These are phyloP conservation scores for Melanocharis versteri DNA, from an alignment of 2,113 vertebrate genomes.

Conservation along the genomic window DNA sequence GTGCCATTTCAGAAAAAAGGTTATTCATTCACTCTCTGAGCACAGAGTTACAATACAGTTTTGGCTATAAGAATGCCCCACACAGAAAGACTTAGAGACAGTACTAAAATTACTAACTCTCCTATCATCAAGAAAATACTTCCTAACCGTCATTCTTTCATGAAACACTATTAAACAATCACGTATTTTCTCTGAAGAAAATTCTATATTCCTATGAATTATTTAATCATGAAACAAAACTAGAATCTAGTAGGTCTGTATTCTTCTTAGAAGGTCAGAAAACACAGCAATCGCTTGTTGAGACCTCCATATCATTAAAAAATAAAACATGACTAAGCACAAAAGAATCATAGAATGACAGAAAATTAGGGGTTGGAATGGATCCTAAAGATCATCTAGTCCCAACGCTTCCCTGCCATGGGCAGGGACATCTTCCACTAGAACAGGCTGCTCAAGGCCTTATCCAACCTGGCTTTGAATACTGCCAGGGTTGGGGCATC, in stretches of 20 bases:
- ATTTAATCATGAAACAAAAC: not conserved
- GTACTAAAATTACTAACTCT: not conserved
- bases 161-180: not conserved
- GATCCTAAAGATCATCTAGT: not conserved
- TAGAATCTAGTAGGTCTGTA: not conserved
- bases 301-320: not conserved
- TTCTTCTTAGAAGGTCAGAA: not conserved
- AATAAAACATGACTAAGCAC: not conserved
- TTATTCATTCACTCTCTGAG: not conserved
- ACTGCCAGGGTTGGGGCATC: not conserved
- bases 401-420: rapidly evolving
- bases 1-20: not conserved
- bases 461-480: not conserved
- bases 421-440: not conserved
- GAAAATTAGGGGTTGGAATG: not conserved
- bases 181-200: not conserved
- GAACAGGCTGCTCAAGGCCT: not conserved
- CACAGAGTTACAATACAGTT: not conserved
- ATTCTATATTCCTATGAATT: not conserved
- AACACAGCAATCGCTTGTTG: not conserved
- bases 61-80: not conserved
- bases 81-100: not conserved
- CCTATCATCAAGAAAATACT: not conserved
- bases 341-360: not conserved
- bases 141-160: not conserved